These are phyloP conservation scores for Radopholus similis DNA, from an alignment of 1,140 invertebrate species.

Conservation along the genomic window DNA sequence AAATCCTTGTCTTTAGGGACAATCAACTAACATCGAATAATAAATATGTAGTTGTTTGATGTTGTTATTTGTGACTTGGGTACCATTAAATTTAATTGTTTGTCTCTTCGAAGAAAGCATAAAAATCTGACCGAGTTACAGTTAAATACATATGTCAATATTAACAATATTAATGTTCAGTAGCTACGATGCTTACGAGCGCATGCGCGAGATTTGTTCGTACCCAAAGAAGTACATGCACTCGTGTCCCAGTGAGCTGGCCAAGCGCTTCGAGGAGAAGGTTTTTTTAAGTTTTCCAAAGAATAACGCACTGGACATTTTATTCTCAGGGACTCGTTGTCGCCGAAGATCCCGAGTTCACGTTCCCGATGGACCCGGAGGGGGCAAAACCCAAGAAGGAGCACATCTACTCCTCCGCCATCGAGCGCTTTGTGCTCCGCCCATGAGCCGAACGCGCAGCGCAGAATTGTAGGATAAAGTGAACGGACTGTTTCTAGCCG, in stretches of 20 bases:
- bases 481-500: no score
- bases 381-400: neutral
- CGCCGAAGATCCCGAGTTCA: neutral
- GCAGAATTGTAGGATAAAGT: no score
- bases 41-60: no score
- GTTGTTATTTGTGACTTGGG: neutral
- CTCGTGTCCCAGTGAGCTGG: conserved; percentile 49
- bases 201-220: conserved; percentile 51
- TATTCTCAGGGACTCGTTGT: neutral
- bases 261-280: conserved; percentile 51
- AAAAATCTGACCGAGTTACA: no score
- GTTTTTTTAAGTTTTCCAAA: conserved; percentile 22
- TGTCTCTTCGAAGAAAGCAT: no score
- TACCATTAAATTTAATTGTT: no score
- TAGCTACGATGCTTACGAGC: conserved; percentile 54
- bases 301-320: neutral
- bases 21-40: no score
- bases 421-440: neutral
- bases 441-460: no score
- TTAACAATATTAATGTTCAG: conserved; percentile 29
- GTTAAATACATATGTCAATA: no score
- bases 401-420: neutral
- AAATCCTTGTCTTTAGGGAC: no score
- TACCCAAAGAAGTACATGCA: conserved; percentile 43
- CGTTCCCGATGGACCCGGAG: neutral